phyloP scores from a whole-genome alignment of 2,888 invertebrate species.

The Orthosia gothica region DNA sequence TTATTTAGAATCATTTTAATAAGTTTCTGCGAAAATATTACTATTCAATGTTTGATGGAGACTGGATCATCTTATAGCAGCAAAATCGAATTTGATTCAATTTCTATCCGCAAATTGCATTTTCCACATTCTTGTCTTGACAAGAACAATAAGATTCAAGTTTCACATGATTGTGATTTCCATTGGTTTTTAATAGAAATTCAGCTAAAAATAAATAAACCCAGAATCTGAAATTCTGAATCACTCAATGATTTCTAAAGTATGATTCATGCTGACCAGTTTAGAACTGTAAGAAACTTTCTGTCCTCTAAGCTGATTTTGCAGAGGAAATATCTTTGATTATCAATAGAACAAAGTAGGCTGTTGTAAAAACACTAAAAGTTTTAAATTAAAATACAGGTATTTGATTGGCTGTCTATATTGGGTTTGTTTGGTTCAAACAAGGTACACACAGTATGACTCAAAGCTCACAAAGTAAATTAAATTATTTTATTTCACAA shows the following conservation, averaged over 20 bases:
- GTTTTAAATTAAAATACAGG: neutral
- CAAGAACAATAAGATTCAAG: too few species aligned
- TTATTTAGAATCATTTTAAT: too few species aligned
- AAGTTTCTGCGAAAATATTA: neutral
- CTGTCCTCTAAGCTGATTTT: conserved; percentile 2
- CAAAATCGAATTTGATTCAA: neutral
- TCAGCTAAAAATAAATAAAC: conserved; percentile 43
- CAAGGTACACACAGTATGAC: neutral
- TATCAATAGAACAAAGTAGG: too few species aligned
- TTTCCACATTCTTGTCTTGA: neutral
- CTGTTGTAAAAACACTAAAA: neutral
- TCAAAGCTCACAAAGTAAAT: too few species aligned
- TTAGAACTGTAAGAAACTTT: conserved; percentile 13
- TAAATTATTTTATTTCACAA: too few species aligned
- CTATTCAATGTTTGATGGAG: neutral
- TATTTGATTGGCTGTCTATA: neutral
- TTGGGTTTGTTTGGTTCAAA: neutral
- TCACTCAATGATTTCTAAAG: conserved; percentile 31
- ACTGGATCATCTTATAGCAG: neutral
- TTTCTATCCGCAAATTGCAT: neutral
- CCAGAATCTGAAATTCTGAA: conserved; percentile 34
- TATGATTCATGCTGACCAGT: conserved; percentile 33
- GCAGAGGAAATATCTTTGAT: neutral
- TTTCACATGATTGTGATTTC: conserved; percentile 1
- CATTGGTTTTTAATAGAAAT: neutral